phyloP scores from a whole-genome alignment of 2,888 invertebrate species.

The Cloeon dipterum region DNA sequence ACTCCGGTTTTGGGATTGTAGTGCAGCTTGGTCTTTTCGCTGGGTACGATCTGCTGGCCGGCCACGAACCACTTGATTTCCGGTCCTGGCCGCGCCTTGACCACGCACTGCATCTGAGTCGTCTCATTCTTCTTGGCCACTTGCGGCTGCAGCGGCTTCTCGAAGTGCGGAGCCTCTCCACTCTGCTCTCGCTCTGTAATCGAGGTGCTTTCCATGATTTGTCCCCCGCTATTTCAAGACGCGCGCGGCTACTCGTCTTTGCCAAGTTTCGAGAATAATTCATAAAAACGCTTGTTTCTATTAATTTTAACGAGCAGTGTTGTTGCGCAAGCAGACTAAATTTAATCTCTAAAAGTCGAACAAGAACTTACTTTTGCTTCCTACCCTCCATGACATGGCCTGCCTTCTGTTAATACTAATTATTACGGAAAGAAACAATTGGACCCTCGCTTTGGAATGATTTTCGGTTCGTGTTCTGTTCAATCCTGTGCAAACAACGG shows the following conservation, averaged over 20 bases:
- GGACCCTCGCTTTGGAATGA: not conserved
- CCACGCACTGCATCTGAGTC: conserved; percentile 38
- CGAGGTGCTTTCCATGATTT: too few species aligned
- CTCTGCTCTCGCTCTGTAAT: conserved; percentile 39
- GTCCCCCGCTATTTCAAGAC: too few species aligned
- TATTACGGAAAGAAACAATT: not conserved
- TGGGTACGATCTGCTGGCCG: conserved; percentile 33
- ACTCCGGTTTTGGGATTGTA: conserved; percentile 37
- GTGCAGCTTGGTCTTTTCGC: conserved; percentile 27
- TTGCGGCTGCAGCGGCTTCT: conserved; percentile 37
- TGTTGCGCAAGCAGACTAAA: too few species aligned
- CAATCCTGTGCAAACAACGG: conserved; percentile 9
- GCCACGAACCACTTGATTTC: conserved; percentile 44
- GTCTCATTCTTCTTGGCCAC: conserved; percentile 34
- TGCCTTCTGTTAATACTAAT: not conserved
- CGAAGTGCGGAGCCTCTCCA: conserved; percentile 40
- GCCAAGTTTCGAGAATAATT: too few species aligned
- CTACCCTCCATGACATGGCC: not conserved
- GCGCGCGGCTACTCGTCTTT: too few species aligned
- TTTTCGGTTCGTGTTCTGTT: not conserved
- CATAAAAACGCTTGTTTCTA: too few species aligned
- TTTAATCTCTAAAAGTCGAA: not conserved
- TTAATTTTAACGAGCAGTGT: too few species aligned
- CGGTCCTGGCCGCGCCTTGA: conserved; percentile 44
- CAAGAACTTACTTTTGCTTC: not conserved